A percentile compares a stretch with the other conserved stretches of the same genome.
phyloP scores from a whole-genome alignment of 2,113 vertebrate species.

The Crotalus viridis region DNA sequence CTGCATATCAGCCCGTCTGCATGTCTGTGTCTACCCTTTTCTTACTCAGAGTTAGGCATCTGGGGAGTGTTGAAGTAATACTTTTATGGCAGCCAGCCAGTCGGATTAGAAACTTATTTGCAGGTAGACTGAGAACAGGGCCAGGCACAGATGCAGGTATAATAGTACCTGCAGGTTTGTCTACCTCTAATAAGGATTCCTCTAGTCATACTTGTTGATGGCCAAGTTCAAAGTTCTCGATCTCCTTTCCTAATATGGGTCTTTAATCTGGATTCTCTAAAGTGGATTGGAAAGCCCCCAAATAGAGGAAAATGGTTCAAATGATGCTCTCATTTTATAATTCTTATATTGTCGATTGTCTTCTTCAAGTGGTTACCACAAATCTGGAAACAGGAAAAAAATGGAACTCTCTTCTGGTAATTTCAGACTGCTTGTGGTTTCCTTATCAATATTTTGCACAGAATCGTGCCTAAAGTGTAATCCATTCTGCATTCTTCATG shows the following conservation, averaged over 20 bases:
- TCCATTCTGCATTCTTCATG: not conserved
- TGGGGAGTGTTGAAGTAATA: not conserved
- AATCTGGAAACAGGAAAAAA: not conserved
- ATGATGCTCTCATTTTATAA: not conserved
- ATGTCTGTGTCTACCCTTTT: not conserved
- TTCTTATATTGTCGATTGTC: not conserved
- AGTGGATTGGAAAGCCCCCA: not conserved
- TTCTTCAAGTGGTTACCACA: not conserved
- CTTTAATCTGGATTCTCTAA: not conserved
- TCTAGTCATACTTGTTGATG: not conserved
- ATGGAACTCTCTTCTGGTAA: not conserved
- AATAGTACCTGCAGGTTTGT: not conserved
- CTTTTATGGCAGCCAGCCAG: not conserved
- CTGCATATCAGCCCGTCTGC: not conserved
- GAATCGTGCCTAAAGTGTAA: not conserved
- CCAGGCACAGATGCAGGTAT: not conserved
- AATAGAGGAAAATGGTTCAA: not conserved
- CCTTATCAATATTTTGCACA: not conserved
- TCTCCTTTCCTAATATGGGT: not conserved
- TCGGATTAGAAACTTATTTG: not conserved
- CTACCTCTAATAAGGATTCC: not conserved
- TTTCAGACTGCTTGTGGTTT: not conserved
- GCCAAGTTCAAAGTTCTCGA: not conserved
- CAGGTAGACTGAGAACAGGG: not conserved
- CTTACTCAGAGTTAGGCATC: not conserved